Evolutionary conservation across 2,113 vertebrate species (phyloP).

Genomic region (Salvator merianae): DNA sequence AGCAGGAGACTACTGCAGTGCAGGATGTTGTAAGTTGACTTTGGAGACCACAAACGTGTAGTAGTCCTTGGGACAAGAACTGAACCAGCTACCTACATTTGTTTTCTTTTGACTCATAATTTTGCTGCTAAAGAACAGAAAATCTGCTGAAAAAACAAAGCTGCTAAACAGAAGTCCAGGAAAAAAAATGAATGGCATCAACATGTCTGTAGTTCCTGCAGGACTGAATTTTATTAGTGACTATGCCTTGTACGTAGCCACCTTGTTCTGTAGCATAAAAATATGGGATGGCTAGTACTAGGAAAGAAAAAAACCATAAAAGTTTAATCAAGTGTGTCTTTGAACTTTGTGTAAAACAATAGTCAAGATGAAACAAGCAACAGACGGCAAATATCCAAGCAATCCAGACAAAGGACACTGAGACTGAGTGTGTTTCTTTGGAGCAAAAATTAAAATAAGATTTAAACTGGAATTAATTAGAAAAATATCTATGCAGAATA

Average conservation of each 20-base stretch:
- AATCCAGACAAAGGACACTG: slow-evolving; percentile 25
- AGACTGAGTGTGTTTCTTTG: neutral
- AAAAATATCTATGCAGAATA: neutral
- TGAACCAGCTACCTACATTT: no score
- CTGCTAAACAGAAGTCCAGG: no score
- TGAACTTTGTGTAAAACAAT: neutral
- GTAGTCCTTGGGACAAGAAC: no score
- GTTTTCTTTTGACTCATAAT: no score
- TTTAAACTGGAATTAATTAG: neutral
- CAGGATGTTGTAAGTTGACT: no score
- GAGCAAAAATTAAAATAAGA: neutral
- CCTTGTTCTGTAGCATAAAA: neutral
- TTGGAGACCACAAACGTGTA: no score
- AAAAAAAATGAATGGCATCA: neutral
- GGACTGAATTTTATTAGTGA: neutral
- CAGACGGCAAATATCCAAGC: slow-evolving; percentile 26
- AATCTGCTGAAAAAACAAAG: no score
- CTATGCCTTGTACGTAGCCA: neutral
- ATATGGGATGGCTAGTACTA: neutral
- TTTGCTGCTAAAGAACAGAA: no score
- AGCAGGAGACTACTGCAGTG: no score
- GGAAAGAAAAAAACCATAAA: slow-evolving; percentile 47
- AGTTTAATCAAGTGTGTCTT: slow-evolving; percentile 28
- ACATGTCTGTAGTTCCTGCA: neutral
- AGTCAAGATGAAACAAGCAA: neutral